Evolutionary conservation across 2,888 invertebrate genomes (phyloP).

Genomic region (Lycia hirtaria): DNA sequence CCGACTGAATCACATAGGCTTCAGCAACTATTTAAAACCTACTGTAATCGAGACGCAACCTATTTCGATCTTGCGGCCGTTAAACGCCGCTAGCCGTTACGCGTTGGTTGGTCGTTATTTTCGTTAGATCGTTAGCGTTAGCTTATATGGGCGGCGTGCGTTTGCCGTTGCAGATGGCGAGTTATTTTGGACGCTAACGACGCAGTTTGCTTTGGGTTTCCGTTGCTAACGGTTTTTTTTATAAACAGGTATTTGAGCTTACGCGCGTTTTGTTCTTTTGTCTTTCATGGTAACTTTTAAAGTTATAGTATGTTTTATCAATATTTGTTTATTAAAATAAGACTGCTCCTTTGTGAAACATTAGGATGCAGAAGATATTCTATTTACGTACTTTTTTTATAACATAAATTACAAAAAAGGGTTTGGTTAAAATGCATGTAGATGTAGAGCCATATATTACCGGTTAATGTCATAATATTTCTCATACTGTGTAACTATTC

Average conservation of each 20-base stretch:
- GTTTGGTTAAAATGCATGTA: no score
- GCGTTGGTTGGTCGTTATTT: constrained; percentile 67
- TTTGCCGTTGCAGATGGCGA: constrained; percentile 63
- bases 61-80: constrained; percentile 57
- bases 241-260: not conserved
- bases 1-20: constrained; percentile 68
- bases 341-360: no score
- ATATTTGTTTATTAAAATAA: no score
- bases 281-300: no score
- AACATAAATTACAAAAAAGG: no score
- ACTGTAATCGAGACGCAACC: constrained; percentile 58
- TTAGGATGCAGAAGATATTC: no score
- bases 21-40: constrained; percentile 57
- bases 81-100: constrained; percentile 56
- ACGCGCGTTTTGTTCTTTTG: not conserved
- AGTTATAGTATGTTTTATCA: not conserved
- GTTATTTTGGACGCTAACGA: constrained; percentile 46
- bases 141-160: constrained; percentile 48
- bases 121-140: constrained; percentile 65
- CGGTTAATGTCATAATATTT: no score
- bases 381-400: no score
- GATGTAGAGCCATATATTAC: no score
- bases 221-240: constrained; percentile 3
- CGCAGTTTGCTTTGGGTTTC: constrained; percentile 20
- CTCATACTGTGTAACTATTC: no score